Base-by-base conservation (phyloP, 2,113 vertebrate species). In the Herpailurus yagouaroundi region DNA sequence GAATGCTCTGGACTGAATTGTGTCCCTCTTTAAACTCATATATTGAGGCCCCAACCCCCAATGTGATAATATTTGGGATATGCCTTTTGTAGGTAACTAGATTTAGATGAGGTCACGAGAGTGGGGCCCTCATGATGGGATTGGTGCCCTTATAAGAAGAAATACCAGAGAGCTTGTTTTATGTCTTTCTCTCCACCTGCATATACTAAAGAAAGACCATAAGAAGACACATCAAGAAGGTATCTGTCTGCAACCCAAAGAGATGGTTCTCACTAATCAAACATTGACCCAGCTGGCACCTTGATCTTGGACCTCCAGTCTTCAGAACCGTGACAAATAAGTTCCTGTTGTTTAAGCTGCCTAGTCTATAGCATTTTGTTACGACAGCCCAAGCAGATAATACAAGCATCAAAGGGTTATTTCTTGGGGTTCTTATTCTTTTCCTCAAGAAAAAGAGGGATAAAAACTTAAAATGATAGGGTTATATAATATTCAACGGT, bases 401-500 rank as follows among this genome's bases (percentile, higher is more conserved):
- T 69, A 57, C 19, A 41, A 74, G 33, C 25, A 64, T 5, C 10
- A 18, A 55, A 41, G 48, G 69, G 7, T 71, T 69, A 36, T 68
- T 89, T 94, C 66, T 91, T 91, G 7, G 19, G 50, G 15, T 86
- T 87, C 9, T 14, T 71, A 13, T 45, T 83, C 11, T 91, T 93
- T 91, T 64, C 36, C 48, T 87, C 3, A 57, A 86, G 45, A 68
- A 71, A 84, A 91, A 84, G 15, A 80, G 89, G 38, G 77, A 38
- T 87, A 41, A 69, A 96, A 89, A 89, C 52, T 57, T 91, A 85
- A 83, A 92, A 93, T 57, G 18, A 86, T 48, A 27, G 21, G 4
- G 18, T 73, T 95, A 89, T 94, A 88, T 45, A 63, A 79, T 69
- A 94, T 23, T 41, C 80, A 63, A 33, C 45, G 36, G 15, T 1